These are phyloP conservation scores for Diglossa cyanea DNA, from an alignment of 2,797 vertebrate genomes.

Conservation along the genomic window DNA sequence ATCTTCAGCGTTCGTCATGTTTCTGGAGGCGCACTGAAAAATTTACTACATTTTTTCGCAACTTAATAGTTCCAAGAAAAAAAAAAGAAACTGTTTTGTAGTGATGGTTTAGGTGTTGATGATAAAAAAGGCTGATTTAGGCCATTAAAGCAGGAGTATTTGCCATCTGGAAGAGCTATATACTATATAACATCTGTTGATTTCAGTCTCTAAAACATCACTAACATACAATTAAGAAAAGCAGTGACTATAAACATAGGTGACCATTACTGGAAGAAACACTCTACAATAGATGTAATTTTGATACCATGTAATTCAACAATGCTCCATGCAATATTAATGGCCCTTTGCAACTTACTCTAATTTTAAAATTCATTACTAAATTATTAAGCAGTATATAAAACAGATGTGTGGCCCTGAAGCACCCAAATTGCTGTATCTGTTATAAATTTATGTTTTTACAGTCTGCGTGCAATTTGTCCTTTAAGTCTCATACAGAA, in stretches of 20 bases:
- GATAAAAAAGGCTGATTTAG: neutral
- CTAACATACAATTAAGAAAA: conserved; percentile 23
- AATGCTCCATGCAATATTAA: conserved; percentile 72
- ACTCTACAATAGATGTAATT: conserved; percentile 28
- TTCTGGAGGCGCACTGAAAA: neutral
- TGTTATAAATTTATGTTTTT: conserved; percentile 12
- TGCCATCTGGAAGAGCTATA: conserved; percentile 31
- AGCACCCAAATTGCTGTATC: conserved; percentile 16
- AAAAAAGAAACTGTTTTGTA: neutral
- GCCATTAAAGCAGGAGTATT: neutral
- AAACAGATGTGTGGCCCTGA: conserved; percentile 59
- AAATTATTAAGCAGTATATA: conserved; percentile 73
- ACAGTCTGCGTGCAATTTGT: neutral
- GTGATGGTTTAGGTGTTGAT: neutral
- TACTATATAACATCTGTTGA: conserved; percentile 34
- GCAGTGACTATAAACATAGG: neutral
- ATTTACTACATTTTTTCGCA: neutral
- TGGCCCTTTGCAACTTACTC: conserved; percentile 38
- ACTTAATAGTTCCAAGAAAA: neutral
- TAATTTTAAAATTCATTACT: conserved; percentile 71
- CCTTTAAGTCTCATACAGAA: neutral
- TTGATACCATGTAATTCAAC: conserved; percentile 55
- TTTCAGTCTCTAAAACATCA: neutral
- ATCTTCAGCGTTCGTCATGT: neutral
- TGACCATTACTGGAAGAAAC: conserved; percentile 28